Evolutionary conservation across 2,888 invertebrate species (phyloP).

Genomic region (Muscina levida): DNA sequence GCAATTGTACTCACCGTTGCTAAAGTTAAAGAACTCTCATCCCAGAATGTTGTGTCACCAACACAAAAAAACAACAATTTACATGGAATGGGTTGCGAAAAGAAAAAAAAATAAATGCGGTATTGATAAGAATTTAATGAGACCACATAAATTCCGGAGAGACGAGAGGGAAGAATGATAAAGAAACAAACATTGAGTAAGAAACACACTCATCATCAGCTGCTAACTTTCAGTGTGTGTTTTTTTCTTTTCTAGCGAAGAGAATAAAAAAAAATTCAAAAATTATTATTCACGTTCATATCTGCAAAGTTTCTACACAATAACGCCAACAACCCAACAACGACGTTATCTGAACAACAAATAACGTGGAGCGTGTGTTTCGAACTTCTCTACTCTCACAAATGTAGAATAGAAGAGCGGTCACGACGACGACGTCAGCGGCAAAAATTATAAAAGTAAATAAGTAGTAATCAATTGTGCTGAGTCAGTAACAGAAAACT

Average conservation of each 20-base stretch:
- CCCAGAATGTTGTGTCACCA: too few species aligned
- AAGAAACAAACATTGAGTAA: not conserved
- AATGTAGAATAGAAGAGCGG: too few species aligned
- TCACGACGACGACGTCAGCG: not conserved
- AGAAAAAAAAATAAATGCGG: too few species aligned
- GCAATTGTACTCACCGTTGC: too few species aligned
- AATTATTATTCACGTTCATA: not conserved
- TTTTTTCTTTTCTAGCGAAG: not conserved
- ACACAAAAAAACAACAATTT: too few species aligned
- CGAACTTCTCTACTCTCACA: not conserved
- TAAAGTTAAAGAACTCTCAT: too few species aligned
- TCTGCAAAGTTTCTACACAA: constrained; percentile 11
- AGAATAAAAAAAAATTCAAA: not conserved
- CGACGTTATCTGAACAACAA: constrained; percentile 25
- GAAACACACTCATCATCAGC: not conserved
- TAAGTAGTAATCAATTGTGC: constrained; percentile 26
- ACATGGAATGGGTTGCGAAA: too few species aligned
- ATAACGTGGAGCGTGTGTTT: not conserved
- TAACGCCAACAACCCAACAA: not conserved
- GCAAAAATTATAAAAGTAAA: constrained; percentile 3
- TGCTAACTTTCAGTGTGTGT: not conserved
- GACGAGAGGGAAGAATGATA: not conserved
- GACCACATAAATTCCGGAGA: not conserved
- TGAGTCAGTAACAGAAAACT: constrained; percentile 41
- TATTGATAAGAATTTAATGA: not conserved